Evolutionary conservation across 1,140 invertebrate species (phyloP).

Genomic region (Rhopalosiphum maidis): DNA sequence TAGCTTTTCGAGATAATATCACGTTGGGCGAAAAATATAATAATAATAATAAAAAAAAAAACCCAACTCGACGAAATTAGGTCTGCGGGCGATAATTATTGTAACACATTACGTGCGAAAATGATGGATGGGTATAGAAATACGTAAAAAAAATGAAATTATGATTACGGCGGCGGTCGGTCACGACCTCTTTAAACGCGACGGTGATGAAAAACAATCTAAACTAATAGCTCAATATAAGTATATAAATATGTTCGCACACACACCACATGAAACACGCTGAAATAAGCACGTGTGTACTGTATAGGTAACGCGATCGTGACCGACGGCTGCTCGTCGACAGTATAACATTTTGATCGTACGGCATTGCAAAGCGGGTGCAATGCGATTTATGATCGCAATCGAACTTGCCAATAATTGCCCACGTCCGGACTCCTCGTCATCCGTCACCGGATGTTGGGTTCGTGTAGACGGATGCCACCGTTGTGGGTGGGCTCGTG

Average conservation of each 20-base stretch:
- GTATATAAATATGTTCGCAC: not conserved
- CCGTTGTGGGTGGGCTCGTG: not conserved
- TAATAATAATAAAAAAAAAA: not conserved
- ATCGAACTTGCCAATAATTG: slow-evolving; percentile 23
- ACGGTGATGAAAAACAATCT: slow-evolving; percentile 31
- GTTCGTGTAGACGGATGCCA: slow-evolving; percentile 10
- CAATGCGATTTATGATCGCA: not conserved
- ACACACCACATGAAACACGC: not conserved
- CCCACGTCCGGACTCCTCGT: not conserved
- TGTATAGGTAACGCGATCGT: not conserved
- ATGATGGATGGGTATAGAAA: slow-evolving; percentile 6
- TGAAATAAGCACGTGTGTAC: not conserved
- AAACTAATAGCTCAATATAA: slow-evolving; percentile 5
- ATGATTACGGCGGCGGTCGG: not conserved
- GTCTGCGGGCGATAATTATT: slow-evolving; percentile 33
- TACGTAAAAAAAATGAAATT: not conserved
- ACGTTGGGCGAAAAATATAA: not conserved
- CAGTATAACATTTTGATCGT: not conserved
- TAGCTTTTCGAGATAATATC: slow-evolving; percentile 29
- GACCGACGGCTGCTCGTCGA: not conserved
- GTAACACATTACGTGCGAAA: slow-evolving; percentile 42
- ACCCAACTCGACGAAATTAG: not conserved
- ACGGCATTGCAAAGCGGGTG: not conserved
- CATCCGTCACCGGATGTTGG: slow-evolving; percentile 13
- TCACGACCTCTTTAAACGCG: not conserved